phyloP scores from a whole-genome alignment of 2,113 vertebrate species.

The Felis catus region DNA sequence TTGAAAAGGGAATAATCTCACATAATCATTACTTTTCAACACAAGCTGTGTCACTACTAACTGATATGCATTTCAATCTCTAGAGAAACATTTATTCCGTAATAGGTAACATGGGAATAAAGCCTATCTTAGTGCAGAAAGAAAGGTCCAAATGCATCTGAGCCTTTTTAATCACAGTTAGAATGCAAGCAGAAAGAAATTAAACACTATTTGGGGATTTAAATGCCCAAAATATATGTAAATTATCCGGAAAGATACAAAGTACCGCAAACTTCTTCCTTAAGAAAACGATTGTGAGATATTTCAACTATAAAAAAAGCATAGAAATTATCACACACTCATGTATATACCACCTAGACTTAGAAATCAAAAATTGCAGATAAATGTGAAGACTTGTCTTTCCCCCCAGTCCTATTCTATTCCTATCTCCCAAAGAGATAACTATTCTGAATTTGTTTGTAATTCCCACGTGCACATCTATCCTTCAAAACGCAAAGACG shows the following conservation, averaged over 20 bases:
- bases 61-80: not conserved
- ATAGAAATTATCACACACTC: not conserved
- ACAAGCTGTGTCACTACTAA: not conserved
- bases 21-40: not conserved
- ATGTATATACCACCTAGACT: not conserved
- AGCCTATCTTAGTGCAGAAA: not conserved
- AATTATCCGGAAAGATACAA: not conserved
- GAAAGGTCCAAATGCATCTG: not conserved
- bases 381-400: not conserved
- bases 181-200: not conserved
- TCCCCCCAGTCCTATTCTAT: not conserved
- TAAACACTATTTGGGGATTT: not conserved
- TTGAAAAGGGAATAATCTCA: slow-evolving; percentile 28
- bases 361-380: not conserved
- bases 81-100: not conserved
- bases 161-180: not conserved
- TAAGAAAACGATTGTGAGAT: not conserved
- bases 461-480: not conserved
- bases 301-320: not conserved
- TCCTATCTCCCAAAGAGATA: not conserved
- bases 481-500: not conserved
- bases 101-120: not conserved
- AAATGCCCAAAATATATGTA: not conserved
- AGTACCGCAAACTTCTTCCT: not conserved
- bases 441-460: not conserved